Base-by-base conservation (phyloP, 2,888 invertebrate species). In the Tenthredo notha region DNA sequence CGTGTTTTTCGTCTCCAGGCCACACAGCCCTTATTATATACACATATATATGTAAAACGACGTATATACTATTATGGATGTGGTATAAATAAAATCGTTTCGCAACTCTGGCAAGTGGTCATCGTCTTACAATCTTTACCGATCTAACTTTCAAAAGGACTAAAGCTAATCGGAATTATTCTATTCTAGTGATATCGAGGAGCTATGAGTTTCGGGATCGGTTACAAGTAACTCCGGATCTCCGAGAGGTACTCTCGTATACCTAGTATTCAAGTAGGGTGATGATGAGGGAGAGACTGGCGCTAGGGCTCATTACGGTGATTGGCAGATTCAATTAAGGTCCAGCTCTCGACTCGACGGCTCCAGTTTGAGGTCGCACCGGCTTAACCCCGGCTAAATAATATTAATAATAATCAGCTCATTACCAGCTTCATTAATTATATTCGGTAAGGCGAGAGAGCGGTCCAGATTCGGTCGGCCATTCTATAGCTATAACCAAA, bases 311-410 rank as follows among this genome's bases (percentile, higher is more conserved):
- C 95, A 96, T 96, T 96, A 96, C 95, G 95, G 95, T 96, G 96
- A 96, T 96, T 96, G 96, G 96, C 96, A 96, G 95, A 95, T 96
- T 96, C 96, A 96, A 96, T 96, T 96, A 96, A 96, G 90, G 90
- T 67, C 70, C 83, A 50, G 80, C 37, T 77, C 80, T 83, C 83
- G 47, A 70, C 70, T 83, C 67, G 47, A 70, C 65, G 67, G 83
- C 70, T 83, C 18, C 70, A 70, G 65, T 83, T 83, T 50, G 83
- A 83, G 92, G 91, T 91, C 91, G 91, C 88, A 88, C 89, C 89
- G 91, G 91, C 91, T 92, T 92, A 92, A 92, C 92, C 92, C 87
- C 90, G 89, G 87, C 92, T 92, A 92, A 92, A 92, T 92, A 92
- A 92, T 92, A 92, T 92, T 92, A 92, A 92, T 92, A 92, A 92